phyloP scores from a whole-genome alignment of 2,888 invertebrate genomes.

The Rhingia campestris region DNA sequence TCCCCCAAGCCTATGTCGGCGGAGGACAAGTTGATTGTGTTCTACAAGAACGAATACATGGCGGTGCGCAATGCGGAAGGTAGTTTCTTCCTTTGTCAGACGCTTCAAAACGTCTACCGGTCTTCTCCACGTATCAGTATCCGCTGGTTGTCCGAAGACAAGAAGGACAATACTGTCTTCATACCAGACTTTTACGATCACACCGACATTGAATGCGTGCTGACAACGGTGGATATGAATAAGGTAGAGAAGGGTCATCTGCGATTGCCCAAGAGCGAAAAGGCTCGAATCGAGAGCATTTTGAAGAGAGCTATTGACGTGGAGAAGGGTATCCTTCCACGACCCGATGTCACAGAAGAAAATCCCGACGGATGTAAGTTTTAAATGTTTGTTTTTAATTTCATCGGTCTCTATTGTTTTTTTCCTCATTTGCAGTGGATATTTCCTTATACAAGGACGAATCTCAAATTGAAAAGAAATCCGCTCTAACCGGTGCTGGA shows the following conservation, averaged over 20 bases:
- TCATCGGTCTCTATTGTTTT: constrained; percentile 4
- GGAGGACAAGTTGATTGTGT: constrained; percentile 92
- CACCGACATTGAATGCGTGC: constrained; percentile 95
- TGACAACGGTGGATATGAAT: constrained; percentile 91
- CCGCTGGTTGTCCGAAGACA: constrained; percentile 91
- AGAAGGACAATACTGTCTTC: constrained; percentile 85
- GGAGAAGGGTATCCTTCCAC: constrained; percentile 88
- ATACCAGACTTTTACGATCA: constrained; percentile 95
- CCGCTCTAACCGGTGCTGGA: constrained; percentile 67
- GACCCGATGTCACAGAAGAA: constrained; percentile 88
- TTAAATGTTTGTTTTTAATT: neutral
- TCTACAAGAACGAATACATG: constrained; percentile 95
- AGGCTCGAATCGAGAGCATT: constrained; percentile 91
- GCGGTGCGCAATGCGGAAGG: constrained; percentile 96
- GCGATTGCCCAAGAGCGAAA: constrained; percentile 88
- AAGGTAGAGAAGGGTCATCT: constrained; percentile 89
- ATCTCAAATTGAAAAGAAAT: constrained; percentile 88
- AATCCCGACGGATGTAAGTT: constrained; percentile 93
- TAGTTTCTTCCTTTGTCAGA: constrained; percentile 93
- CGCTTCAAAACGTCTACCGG: constrained; percentile 94
- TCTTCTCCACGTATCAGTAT: constrained; percentile 93
- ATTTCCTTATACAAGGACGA: constrained; percentile 92
- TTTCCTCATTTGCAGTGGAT: constrained; percentile 86
- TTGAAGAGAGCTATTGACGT: constrained; percentile 92
- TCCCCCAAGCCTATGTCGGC: constrained; percentile 84